phyloP scores from a whole-genome alignment of 2,888 invertebrate species.

The Dorcus hopei region DNA sequence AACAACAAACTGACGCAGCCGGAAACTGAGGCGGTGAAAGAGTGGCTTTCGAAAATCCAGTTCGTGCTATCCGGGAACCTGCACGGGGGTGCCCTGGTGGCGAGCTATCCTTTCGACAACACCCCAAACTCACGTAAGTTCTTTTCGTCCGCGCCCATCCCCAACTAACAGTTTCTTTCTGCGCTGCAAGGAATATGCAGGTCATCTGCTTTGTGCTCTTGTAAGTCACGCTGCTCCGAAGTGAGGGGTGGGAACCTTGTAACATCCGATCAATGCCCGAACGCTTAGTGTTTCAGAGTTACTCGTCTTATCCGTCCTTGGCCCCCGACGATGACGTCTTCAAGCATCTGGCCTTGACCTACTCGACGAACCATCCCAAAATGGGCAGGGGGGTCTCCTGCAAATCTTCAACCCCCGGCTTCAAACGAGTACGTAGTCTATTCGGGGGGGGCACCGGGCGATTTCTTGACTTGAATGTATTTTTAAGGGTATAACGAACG shows the following conservation, averaged over 20 bases:
- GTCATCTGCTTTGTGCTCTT: conserved; percentile 70
- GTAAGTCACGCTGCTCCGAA: conserved; percentile 50
- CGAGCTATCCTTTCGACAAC: conserved; percentile 96
- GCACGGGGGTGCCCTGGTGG: conserved; percentile 93
- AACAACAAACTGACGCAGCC: conserved; percentile 86
- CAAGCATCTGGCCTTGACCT: conserved; percentile 77
- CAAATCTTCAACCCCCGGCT: conserved; percentile 70
- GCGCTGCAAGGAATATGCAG: conserved; percentile 66
- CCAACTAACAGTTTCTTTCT: not conserved
- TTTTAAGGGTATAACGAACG: conserved; percentile 83
- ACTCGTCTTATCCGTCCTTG: conserved; percentile 74
- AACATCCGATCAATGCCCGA: too few species aligned
- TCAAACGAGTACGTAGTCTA: conserved; percentile 54
- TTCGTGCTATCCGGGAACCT: conserved; percentile 92
- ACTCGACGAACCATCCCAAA: conserved; percentile 83
- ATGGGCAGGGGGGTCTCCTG: conserved; percentile 86
- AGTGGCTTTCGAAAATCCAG: conserved; percentile 90
- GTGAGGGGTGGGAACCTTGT: too few species aligned
- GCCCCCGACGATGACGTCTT: conserved; percentile 93
- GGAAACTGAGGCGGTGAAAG: conserved; percentile 92
- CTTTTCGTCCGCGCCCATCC: not conserved
- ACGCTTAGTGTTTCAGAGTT: conserved; percentile 77
- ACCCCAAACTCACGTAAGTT: conserved; percentile 89
- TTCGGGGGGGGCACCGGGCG: not conserved
- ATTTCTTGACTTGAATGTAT: not conserved